phyloP scores from a whole-genome alignment of 2,797 vertebrate species.

The Pseudochromis fuscus region DNA sequence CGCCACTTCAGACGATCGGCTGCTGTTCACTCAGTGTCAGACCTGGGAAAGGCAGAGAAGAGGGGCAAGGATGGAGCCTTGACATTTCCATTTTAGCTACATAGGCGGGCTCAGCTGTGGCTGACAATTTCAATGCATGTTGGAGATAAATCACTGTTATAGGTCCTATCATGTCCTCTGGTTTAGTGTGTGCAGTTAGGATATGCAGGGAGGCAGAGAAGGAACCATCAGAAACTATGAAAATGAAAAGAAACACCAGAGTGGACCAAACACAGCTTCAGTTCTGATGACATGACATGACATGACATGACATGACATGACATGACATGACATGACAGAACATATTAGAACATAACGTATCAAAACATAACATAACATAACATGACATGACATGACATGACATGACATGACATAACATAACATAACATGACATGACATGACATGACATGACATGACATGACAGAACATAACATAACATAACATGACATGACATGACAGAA shows the following conservation, averaged over 20 bases:
- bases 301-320: too few relatives aligned
- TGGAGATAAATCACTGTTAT: slow-evolving; percentile 47
- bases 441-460: too few relatives aligned
- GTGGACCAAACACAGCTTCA: not conserved
- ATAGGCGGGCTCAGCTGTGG: slow-evolving; percentile 10
- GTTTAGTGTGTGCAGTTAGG: slow-evolving; percentile 18
- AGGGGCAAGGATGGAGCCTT: slow-evolving; percentile 15
- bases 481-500: too few relatives aligned
- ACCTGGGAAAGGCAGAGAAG: slow-evolving; percentile 43
- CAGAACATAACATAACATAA: too few relatives aligned
- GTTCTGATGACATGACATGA: too few relatives aligned
- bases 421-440: too few relatives aligned
- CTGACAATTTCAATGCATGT: slow-evolving; percentile 28
- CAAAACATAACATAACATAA: too few relatives aligned
- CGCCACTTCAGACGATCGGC: slow-evolving; percentile 52
- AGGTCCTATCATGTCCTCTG: slow-evolving; percentile 15
- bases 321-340: too few relatives aligned
- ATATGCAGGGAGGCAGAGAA: not conserved
- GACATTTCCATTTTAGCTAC: slow-evolving; percentile 47
- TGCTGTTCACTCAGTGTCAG: slow-evolving; percentile 29
- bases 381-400: too few relatives aligned
- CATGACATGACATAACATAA: too few relatives aligned
- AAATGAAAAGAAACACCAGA: not conserved
- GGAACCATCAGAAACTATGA: not conserved
- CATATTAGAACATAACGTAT: too few relatives aligned